Base-by-base conservation (phyloP, 1,140 invertebrate species). In the Drosophila subobscura region DNA sequence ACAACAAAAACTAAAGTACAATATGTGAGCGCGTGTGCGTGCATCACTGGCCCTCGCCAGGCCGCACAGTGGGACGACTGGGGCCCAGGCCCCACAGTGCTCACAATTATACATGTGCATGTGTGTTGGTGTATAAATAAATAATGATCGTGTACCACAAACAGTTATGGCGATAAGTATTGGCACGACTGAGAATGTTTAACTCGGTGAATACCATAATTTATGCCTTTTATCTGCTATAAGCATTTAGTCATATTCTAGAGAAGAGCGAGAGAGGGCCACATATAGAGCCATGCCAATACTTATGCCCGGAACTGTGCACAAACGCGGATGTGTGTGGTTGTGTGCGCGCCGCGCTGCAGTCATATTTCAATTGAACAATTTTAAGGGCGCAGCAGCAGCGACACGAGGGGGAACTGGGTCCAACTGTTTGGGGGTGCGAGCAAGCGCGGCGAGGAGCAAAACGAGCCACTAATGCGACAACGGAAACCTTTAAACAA, bases 281-380 rank as follows among this genome's bases (percentile, higher is more conserved):
- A 10, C 20, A 25, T 42, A 8, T 10, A 20, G 10, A 40, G 20
- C 50, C 52, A 58, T 73, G 52, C 70, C 46, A 8, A 56, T 49
- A 63, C 59, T 74, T 74, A 33, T 65, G 42, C 37, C 5, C 41
- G 41, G 37, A 23, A 74, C 52, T 74, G 71, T 74, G 14, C 27
- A 33, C 41, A 47, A 74, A 61, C 72, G 52, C 63, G 76, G 65
- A 77, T 63, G 54, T 77, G 58, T 63, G 57, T 33, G 29, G 56
- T 29, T 79, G 41, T 79, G 49, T 55, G 56, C 64, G 58, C 46
- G 72, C 58, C 74, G 56, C 64, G 58, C 46, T 77, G 71, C 74
- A 78, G 79, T 83, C 68, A 86, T 74, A 77, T 85, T 80, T 85
- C 73, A 85, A 85, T 85, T 88, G 73, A 85, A 74, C 5, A 75